Base-by-base conservation (phyloP, 2,888 invertebrate genomes). In the Dicyrtomina minuta region DNA sequence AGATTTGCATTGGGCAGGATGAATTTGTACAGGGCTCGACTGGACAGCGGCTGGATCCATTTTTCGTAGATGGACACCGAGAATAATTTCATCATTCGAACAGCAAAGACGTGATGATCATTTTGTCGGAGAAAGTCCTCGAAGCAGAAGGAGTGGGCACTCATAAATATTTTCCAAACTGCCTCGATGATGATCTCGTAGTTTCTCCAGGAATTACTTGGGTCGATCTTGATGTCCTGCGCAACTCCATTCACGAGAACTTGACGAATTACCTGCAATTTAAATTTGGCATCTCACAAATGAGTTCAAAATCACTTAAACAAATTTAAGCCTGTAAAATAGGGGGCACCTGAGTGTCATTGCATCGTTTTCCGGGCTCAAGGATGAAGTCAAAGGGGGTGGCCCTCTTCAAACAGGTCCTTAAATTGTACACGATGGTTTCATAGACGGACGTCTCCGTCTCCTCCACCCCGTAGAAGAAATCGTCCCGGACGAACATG, bases 1-100 rank as follows among this genome's bases (percentile, higher is more conserved):
- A 69, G 41, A 8, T 70, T 65, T 20, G 66, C 71, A 43, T 70
- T 66, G 1, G 76, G 76, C 3, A 73, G 13, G n/a, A 76, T 62
- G n/a, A 73, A 71, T 33, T 70, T 71, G 66, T 76, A 76, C 13
- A 76, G 59, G 0, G 58, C 44, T 44, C 44, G 46, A 13, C 58
- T 64, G 0, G 43, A 13, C 26, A 73, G 46, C 0, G 73, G 75
- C 22, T 73, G 72, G 33, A 74, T 72, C 75, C 76, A 76, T 70
- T 76, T 76, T 65, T 76, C 73, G 44, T 73, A 76, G 51, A 76
- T 74, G 1, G 73, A 66, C 24, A 70, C 70, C 17, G 71, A 74
- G 43, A 76, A 76, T 4, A 74, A 65, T 26, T 70, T 69, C 56
- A 76, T 55, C 46, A 74, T 72, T 1, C 72, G 44, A 0, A 72